Evolutionary conservation across 2,113 vertebrate genomes (phyloP), one percentile per base, ranked within the genome.

Genomic region (Forbesichthys papilliferus): DNA sequence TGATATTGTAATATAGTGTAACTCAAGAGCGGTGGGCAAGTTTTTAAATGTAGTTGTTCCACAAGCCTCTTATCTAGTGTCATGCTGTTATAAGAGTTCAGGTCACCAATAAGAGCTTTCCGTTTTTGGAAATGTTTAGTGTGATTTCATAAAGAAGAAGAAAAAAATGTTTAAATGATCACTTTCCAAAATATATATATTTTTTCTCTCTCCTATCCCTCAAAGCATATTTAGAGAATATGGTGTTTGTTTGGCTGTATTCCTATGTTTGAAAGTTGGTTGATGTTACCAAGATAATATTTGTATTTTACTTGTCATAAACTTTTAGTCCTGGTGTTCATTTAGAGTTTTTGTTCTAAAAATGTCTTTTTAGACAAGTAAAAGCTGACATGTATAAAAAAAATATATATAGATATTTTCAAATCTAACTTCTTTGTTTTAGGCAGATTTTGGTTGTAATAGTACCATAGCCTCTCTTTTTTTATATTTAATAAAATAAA

Each of bases 401-500:
- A 66, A 42, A 42, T 42, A 66, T 68, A 48, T 74, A 58, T 75
- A 66, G 48, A 79, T 48, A 56, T 64, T 72, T 61, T 61, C 60
- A 59, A 78, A 64, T 56, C 75, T 49, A 76, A 61, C 75, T 59
- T 80, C 27, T 27, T 77, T 27, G 27, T 85, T 82, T 80, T 81
- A 84, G 66, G 67, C 81, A 84, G 66, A 64, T 79, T 79, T 81
- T 64, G 66, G 55, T 71, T 55, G 12, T 53, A 73, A 77, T 81
- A 61, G 9, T 42, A 79, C 70, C 55, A 67, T 75, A 57, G 65
- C 58, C 62, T 61, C 49, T 60, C 89, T 91, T 91, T 90, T 91
- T 91, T 88, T 94, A 91, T 93, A 93, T 92, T 42, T 8, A 42
- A 42, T 6, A 91, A 18, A 65, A 64, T 66, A 66, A 76, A 60